Evolutionary conservation across 2,888 invertebrate species (phyloP), one percentile per base, ranked within the genome.

Genomic region (Formica aserva): DNA sequence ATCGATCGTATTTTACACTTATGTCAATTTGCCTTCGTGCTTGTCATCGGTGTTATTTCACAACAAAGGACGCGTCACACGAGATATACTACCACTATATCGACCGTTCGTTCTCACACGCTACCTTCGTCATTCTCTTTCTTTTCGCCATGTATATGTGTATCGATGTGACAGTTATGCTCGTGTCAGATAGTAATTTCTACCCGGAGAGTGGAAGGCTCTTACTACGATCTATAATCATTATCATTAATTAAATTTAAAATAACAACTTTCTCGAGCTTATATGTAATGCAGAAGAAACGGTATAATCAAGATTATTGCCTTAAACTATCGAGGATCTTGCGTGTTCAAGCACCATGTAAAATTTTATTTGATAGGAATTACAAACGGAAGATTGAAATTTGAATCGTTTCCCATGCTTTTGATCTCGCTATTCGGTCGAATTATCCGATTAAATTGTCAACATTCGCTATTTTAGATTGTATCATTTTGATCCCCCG

Each of bases 11-110:
- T 66, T 66, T 66, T 41, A 41, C 45, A 26, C 26, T 41, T 41
- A 41, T 65, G 65, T 65, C 65, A 65, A 65, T 65, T 65, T 65
- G 38, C 65, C 65, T 66, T 66, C 41, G 66, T 15, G 66, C 66
- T 66, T 41, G 66, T 66, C 66, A 66, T 45, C 45, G 41, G 15
- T 41, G 66, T 45, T 41, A 41, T 65, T 65, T 65, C 65, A 65
- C 65, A 65, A 41, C 65, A 65, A 65, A 41, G 41, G 66, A 45
- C 66, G 22, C 65, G 65, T 65, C 60, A 22, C 22, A 38, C 38
- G 15, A 22, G 38, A 65, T 41, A 65, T 65, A 41, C 38, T 38
- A 22, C 38, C 22, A 38, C 13, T 38, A 22, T 22, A 11, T 38
- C 41, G 65, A 22, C 13, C 38, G 15, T 22, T 65, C 22, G 22